Percentiles rank a stretch among this genome's conserved stretches.
These are phyloP conservation scores for Meghimatium bilineatum DNA, from an alignment of 2,888 invertebrate genomes.

Conservation along the genomic window DNA sequence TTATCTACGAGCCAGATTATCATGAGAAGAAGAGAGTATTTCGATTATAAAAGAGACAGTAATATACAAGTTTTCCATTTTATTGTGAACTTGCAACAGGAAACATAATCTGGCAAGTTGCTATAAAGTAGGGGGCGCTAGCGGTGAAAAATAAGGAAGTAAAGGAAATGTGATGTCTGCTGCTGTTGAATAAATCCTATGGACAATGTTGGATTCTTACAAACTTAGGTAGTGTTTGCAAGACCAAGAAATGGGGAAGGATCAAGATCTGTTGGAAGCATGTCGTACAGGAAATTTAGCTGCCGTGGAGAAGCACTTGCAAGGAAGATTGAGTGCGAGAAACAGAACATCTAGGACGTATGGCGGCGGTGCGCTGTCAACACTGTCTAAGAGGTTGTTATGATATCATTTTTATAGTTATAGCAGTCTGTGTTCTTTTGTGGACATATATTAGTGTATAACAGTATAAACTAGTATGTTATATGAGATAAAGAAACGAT, in stretches of 20 bases:
- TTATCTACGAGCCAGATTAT: too few species aligned
- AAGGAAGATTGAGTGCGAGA: slow-evolving; percentile 68
- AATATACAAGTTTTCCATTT: too few species aligned
- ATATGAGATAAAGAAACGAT: background rate
- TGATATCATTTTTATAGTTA: background rate
- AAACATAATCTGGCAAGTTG: background rate
- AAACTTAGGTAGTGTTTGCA: background rate
- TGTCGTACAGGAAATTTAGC: slow-evolving; percentile 93
- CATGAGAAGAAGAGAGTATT: too few species aligned
- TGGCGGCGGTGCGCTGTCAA: slow-evolving; percentile 38
- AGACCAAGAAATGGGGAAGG: slow-evolving; percentile 88
- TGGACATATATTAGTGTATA: background rate
- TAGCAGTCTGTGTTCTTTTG: too few species aligned
- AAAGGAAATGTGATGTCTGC: slow-evolving; percentile 36
- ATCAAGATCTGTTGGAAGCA: slow-evolving; percentile 96
- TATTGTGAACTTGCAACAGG: background rate
- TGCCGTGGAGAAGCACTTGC: slow-evolving; percentile 92
- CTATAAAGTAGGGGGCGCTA: slow-evolving; percentile 42
- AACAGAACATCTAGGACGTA: slow-evolving; percentile 46
- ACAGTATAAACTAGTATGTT: background rate
- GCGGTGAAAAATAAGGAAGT: slow-evolving; percentile 26
- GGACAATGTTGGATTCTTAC: background rate
- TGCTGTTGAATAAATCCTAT: background rate
- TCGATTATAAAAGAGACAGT: too few species aligned
- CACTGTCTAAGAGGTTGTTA: slow-evolving; percentile 39